Evolutionary conservation across 2,888 invertebrate species (phyloP).

Genomic region (Galeopsomyia nigrocyanea): DNA sequence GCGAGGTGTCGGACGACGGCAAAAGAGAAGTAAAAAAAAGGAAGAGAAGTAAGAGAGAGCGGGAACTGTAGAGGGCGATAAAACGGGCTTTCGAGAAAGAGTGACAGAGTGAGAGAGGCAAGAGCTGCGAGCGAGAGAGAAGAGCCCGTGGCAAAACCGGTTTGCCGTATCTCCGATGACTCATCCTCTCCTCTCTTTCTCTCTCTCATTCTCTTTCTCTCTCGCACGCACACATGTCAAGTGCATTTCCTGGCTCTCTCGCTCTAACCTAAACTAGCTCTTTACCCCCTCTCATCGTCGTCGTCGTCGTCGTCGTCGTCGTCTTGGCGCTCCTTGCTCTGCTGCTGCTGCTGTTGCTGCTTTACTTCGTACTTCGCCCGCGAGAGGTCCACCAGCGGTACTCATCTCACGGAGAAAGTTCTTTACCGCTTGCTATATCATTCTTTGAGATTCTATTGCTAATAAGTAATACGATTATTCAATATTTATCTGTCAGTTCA

Average conservation of each 20-base stretch:
- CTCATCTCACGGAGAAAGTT: slow-evolving; percentile 47
- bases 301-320: slow-evolving; percentile 9
- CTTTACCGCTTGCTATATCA: background rate
- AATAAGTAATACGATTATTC: too few relatives aligned
- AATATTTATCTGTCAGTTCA: too few relatives aligned
- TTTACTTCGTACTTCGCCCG: too few relatives aligned
- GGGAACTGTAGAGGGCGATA: slow-evolving; percentile 13
- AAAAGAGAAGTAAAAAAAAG: slow-evolving; percentile 9
- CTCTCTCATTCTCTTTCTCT: slow-evolving; percentile 15
- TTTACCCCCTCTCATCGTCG: background rate
- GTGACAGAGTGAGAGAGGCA: too few relatives aligned
- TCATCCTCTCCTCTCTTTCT: slow-evolving; percentile 59
- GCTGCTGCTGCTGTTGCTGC: background rate
- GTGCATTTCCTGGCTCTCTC: slow-evolving; percentile 69
- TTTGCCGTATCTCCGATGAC: slow-evolving; percentile 67
- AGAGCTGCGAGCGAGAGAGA: slow-evolving; percentile 50
- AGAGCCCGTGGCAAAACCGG: slow-evolving; percentile 62
- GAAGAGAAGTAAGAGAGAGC: slow-evolving; percentile 1
- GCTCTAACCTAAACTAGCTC: slow-evolving; percentile 58
- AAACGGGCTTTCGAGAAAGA: slow-evolving; percentile 21
- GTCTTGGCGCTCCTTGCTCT: slow-evolving; percentile 1
- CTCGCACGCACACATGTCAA: slow-evolving; percentile 59
- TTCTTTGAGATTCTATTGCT: too few relatives aligned
- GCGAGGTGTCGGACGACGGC: slow-evolving; percentile 35
- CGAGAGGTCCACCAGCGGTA: slow-evolving; percentile 44